Evolutionary conservation across 2,888 invertebrate genomes (phyloP).

Genomic region (Hyppa rectilinea): DNA sequence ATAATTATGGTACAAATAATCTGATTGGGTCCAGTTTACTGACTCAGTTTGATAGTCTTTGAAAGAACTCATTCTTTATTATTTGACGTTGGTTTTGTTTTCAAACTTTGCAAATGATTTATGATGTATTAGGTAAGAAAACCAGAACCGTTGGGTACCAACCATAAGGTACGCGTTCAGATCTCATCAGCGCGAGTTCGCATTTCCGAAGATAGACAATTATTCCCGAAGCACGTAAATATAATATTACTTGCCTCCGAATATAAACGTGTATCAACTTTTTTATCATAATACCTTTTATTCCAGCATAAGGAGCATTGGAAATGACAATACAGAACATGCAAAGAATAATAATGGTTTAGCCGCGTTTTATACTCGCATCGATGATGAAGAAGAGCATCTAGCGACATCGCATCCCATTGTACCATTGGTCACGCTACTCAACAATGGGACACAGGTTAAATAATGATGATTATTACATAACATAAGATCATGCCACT

Average conservation of each 20-base stretch:
- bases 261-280: too few relatives aligned
- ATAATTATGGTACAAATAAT: background rate
- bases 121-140: background rate
- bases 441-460: constrained; percentile 67
- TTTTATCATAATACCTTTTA: background rate
- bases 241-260: too few relatives aligned
- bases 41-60: constrained; percentile 12
- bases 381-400: constrained; percentile 71
- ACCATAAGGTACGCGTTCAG: background rate
- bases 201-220: background rate
- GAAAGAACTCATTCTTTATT: background rate
- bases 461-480: constrained; percentile 7
- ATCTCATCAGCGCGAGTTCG: background rate
- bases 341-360: constrained; percentile 57
- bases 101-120: background rate
- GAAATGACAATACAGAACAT: constrained; percentile 24
- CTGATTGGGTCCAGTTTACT: constrained; percentile 28
- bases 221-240: background rate
- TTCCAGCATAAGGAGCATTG: constrained; percentile 57
- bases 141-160: too few relatives aligned
- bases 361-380: constrained; percentile 68
- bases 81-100: background rate
- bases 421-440: constrained; percentile 68
- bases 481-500: background rate
- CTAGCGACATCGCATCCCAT: constrained; percentile 69